These are phyloP conservation scores for Phallusia fumigata DNA, from an alignment of 23 tunicate species.

Conservation along the genomic window DNA sequence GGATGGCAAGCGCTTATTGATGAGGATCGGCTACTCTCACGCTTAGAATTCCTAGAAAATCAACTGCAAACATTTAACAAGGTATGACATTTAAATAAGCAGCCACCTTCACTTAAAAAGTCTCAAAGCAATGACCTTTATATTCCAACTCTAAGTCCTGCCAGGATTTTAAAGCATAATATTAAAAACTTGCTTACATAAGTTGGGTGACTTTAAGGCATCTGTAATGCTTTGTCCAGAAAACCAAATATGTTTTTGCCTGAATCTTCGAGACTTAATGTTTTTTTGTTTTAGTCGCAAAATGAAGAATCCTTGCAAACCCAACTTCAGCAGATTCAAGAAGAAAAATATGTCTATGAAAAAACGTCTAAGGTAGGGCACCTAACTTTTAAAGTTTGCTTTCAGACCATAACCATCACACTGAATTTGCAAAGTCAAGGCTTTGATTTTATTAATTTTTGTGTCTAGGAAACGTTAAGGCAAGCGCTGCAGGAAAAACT, in stretches of 20 bases:
- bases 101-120: background rate
- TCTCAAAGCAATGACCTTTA: no score
- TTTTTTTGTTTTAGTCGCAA: constrained; percentile 53
- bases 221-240: no score
- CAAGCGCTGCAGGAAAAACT: constrained; percentile 92
- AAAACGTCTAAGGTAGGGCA: constrained; percentile 83
- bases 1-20: constrained; percentile 95
- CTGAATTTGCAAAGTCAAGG: no score
- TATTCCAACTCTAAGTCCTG: no score
- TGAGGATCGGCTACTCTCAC: constrained; percentile 78
- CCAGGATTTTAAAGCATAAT: no score
- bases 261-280: background rate
- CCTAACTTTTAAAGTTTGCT: background rate
- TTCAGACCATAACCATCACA: background rate
- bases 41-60: constrained; percentile 89
- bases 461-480: constrained; percentile 74
- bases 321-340: constrained; percentile 76
- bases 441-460: background rate
- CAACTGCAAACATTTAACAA: constrained; percentile 79
- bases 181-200: no score
- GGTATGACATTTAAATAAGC: constrained; percentile 12
- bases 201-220: no score
- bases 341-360: constrained; percentile 91
- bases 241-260: background rate
- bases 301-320: constrained; percentile 61